Base-by-base conservation (phyloP, 2,113 vertebrate genomes). In the Empidonax traillii region DNA sequence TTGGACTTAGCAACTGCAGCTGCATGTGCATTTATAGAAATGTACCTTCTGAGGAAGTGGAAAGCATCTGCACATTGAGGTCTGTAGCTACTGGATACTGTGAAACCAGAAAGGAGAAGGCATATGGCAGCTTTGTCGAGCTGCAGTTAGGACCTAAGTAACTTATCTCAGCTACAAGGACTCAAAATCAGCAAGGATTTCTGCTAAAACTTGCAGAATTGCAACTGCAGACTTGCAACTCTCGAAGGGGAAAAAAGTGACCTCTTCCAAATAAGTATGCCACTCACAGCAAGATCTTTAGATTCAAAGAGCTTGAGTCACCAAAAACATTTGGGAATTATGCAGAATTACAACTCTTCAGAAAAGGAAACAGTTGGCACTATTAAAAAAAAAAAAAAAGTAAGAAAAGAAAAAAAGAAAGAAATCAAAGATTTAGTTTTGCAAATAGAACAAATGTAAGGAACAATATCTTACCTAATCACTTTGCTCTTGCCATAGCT, bases 51-150 rank as follows among this genome's bases (percentile, higher is more conserved):
- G 20, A 35, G 23, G 39, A 72, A 83, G 39, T 16, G 17, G 19
- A 63, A 25, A 23, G 31, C 5, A 1, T 20, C 21, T 5, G 1
- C 41, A 58, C 19, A 0, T 0, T 61, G 53, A 69, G 41, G 31
- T 39, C n/a, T 39, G n/a, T 28, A 62, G 25, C 17, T 33, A 31
- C n/a, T 16, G n/a, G 22, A 33, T 58, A 33, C n/a, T 69, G 13
- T n/a, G 51, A 67, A 58, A 63, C 30, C 23, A 77, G 51, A 74
- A 67, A 63, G 12, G 8, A 2, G 49, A 58, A 78, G 22, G 35
- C 5, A 0, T 14, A 44, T 37, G 20, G 22, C 22, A 80, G 24
- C 27, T 76, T 37, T 1, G 0, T 43, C 15, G 6, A 3, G 6
- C 5, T 82, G 39, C 27, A 67, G 1, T 10, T 83, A 59, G 49